Evolutionary conservation across 2,113 vertebrate genomes (phyloP), one percentile per base, ranked within the genome.

Genomic region (Carlito syrichta): DNA sequence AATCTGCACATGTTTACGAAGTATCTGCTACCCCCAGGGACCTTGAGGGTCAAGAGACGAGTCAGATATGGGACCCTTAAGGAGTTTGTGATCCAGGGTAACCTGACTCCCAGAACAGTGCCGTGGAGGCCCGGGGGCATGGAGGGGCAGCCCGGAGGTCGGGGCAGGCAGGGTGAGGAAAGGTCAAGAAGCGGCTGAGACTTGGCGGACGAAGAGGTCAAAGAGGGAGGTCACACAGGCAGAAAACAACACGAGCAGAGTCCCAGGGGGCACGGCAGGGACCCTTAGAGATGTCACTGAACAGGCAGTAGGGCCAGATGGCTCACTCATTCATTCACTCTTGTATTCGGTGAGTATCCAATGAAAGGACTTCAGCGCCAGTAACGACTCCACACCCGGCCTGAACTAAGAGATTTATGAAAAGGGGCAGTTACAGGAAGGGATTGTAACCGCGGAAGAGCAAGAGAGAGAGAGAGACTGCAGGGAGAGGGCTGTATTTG

Each of bases 191-290:
- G 19, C 12, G 83, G 25, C 54, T 74, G 62, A 87, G 19, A 23
- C 14, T 50, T 52, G n/a, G 25, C 4, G 23, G 43, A 16, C 25
- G 32, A 52, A 35, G 0, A 69, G 30, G 27, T n/a, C 77, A 45
- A 48, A 40, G 45, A 84, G 14, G 32, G 56, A 27, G 23, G 45
- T 43, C 11, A 0, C 17, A 50, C 6, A 32, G 45, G 50, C 8
- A 52, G 68, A 52, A 35, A 54, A 17, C 1, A 8, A 60, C 14
- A 8, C 0, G n/a, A n/a, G n/a, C n/a, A n/a, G n/a, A n/a, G n/a
- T n/a, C n/a, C n/a, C n/a, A n/a, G n/a, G 45, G 32, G 16, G 16
- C 66, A 83, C 10, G 38, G 38, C 23, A 32, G 54, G 30, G 82
- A 60, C 20, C n/a, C 5, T 23, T 66, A 19, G 58, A 68, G 43